phyloP scores from a whole-genome alignment of 2,888 invertebrate genomes.

The Phengaris arion region DNA sequence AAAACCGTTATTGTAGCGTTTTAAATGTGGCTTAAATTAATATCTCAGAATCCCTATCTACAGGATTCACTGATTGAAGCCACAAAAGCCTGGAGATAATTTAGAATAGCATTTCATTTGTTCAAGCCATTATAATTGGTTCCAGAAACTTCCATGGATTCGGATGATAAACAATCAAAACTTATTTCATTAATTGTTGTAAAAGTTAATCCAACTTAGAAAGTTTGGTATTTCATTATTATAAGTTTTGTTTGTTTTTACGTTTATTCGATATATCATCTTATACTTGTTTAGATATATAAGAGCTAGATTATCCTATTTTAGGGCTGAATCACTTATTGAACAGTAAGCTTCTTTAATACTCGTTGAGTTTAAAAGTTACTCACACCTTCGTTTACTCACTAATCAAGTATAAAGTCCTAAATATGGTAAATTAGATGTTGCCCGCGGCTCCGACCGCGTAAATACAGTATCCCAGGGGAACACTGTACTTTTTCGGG shows the following conservation, averaged over 20 bases:
- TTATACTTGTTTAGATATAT: too few species aligned
- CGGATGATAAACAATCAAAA: not conserved
- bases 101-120: not conserved
- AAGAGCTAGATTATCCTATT: not conserved
- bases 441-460: too few species aligned
- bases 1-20: too few species aligned
- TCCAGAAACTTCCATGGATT: conserved; percentile 7
- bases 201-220: conserved; percentile 1
- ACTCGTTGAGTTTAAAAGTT: too few species aligned
- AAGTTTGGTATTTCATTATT: not conserved
- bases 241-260: not conserved
- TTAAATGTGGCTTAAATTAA: not conserved
- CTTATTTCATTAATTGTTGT: conserved; percentile 18
- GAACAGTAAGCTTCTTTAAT: too few species aligned
- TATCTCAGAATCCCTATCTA: not conserved
- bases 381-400: too few species aligned
- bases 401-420: too few species aligned
- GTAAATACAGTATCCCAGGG: too few species aligned
- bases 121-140: not conserved
- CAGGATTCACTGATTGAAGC: conserved; percentile 10
- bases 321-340: too few species aligned
- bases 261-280: too few species aligned
- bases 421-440: too few species aligned
- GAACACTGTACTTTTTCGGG: too few species aligned
- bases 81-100: not conserved